Base-by-base conservation (phyloP, 1,140 invertebrate genomes). In the Drosophila paulistorum region DNA sequence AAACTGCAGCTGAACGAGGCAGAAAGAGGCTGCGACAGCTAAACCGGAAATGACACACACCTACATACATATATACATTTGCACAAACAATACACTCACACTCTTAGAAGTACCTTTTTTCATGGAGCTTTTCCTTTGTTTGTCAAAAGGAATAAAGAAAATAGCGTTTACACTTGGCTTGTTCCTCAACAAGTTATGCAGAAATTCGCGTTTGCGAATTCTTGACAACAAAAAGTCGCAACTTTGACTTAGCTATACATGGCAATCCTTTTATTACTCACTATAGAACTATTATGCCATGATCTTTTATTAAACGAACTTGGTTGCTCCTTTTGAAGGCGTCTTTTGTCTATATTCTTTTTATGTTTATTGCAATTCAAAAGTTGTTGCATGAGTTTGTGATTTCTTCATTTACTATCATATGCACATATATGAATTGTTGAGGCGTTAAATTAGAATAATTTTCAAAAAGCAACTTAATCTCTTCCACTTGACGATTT, bases 41-140 rank as follows among this genome's bases (percentile, higher is more conserved):
- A 51, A 51, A 51, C 45, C 45, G 45, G 45, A 51, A 23, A 51
- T 51, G 45, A 23, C 45, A 51, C 45, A 51, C 45, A 48, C 45
- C 17, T 17, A 48, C 14, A 48, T 14, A 23, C 45, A 23, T 20
- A 51, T 9, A 10, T 3, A 39, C 37, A 39, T 26, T 5, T 39
- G 23, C 45, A 42, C n/a, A 10, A 48, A 11, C 45, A 48, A 48
- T 48, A 20, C 45, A 48, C 45, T 48, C 45, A 48, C 45, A 48
- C 45, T 23, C 4, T 48, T 6, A 20, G 10, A 48, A 48, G 42
- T 48, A 48, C n/a, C 7, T 20, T 48, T 48, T 17, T 48, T 6
- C 45, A 20, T 10, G 7, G 17, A 48, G 17, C 17, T 23, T 51
- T 51, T 23, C 10, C 45, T 51, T 51, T 51, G 45, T 51, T 51